Evolutionary conservation across 2,888 invertebrate species (phyloP), one percentile per base, ranked within the genome.

Genomic region (Pilophorus perplexus): DNA sequence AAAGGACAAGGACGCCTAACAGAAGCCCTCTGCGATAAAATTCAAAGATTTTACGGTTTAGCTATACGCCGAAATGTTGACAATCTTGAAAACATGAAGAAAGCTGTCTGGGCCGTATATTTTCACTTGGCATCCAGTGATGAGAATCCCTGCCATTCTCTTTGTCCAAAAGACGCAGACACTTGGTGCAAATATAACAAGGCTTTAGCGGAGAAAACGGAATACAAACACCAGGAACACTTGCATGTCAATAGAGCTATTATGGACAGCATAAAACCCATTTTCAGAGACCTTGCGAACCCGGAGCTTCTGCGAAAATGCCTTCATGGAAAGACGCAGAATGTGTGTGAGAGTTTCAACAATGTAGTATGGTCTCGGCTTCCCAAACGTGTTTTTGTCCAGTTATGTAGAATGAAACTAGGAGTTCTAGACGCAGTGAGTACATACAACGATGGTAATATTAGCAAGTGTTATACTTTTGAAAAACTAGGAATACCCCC

Each of bases 101-200:
- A 70, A 57, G 73, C 67, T 3, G 67, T 74, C 38, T 74, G 73
- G 74, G 73, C 73, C 3, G 69, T 69, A 8, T 74, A 68, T 62
- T 70, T 65, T n/a, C 50, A 50, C n/a, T n/a, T 22, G 5, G 12
- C 3, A 2, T 27, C 23, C 3, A 44, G 5, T 12, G 22, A 44
- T 22, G 12, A 44, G 6, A n/a, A 50, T 2, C 50, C 50, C 2
- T 10, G 3, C 3, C 50, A 74, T 50, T 55, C 69, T 5, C 38
- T 69, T 37, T 74, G 50, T 22, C n/a, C n/a, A n/a, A n/a, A n/a
- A n/a, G n/a, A n/a, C n/a, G n/a, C n/a, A n/a, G n/a, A 6, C 3
- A 14, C 23, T 16, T 73, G 73, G 73, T 74, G 73, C 42, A 72
- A 70, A 27, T 73, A 69, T 67, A 48, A 68, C 3, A 66, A 70